These are phyloP conservation scores for Bufotes viridis DNA, from an alignment of 2,797 vertebrate genomes.

Conservation along the genomic window DNA sequence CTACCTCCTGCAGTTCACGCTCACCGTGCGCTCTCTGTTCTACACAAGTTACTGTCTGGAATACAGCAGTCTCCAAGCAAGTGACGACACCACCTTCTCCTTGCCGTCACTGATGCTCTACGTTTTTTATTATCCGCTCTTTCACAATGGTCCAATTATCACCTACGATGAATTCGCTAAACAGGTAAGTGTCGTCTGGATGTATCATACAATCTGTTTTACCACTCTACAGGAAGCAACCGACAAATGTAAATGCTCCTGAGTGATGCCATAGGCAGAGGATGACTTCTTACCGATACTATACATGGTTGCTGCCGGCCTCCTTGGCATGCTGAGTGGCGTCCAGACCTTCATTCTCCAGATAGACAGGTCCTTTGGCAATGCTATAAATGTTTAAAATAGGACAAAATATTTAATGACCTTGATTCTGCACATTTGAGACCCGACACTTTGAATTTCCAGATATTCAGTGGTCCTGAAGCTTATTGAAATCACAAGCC, in stretches of 20 bases:
- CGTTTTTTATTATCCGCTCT: slow-evolving; percentile 92
- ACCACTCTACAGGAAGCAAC: background rate
- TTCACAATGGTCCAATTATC: slow-evolving; percentile 94
- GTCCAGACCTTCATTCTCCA: too few relatives aligned
- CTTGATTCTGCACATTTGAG: too few relatives aligned
- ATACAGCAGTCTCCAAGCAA: slow-evolving; percentile 78
- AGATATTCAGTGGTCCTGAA: too few relatives aligned
- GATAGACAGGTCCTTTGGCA: too few relatives aligned
- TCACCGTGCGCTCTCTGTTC: slow-evolving; percentile 89
- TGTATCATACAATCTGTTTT: background rate
- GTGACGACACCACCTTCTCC: slow-evolving; percentile 66
- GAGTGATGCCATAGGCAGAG: background rate
- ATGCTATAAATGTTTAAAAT: too few relatives aligned
- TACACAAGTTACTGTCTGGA: slow-evolving; percentile 95
- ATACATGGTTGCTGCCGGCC: too few relatives aligned
- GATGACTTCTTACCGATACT: too few relatives aligned
- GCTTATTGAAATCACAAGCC: too few relatives aligned
- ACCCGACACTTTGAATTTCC: too few relatives aligned
- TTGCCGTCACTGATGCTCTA: slow-evolving; percentile 87
- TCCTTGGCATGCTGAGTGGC: too few relatives aligned
- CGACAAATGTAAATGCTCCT: too few relatives aligned
- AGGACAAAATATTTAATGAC: too few relatives aligned
- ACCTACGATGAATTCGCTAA: slow-evolving; percentile 83
- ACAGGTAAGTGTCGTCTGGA: slow-evolving; percentile 77
- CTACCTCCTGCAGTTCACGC: slow-evolving; percentile 90